Conservation (phyloP, 2,113 vertebrate species). For the Phylloscopus trochiloides region DNA sequence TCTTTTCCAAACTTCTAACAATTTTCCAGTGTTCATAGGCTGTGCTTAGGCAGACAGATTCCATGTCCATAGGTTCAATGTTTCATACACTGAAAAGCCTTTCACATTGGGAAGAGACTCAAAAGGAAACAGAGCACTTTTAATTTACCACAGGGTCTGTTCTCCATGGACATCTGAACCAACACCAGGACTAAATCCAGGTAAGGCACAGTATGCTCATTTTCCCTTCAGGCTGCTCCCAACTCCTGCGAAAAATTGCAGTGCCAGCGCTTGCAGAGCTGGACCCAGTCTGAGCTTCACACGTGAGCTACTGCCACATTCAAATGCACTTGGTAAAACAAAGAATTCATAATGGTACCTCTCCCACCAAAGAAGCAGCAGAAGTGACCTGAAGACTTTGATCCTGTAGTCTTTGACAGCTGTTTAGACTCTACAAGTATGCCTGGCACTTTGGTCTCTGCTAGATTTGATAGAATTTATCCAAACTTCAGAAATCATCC, state of each 20-base stretch:
- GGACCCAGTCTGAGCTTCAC: not conserved
- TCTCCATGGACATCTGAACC: not conserved
- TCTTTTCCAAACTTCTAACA: not conserved
- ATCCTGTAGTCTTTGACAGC: not conserved
- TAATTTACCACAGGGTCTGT: not conserved
- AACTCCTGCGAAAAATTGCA: not conserved
- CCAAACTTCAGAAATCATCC: conserved; percentile 17
- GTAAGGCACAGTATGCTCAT: not conserved
- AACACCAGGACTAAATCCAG: not conserved
- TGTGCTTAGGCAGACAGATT: not conserved
- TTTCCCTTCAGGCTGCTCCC: not conserved
- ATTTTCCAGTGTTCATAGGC: not conserved
- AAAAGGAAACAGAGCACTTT: not conserved
- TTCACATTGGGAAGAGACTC: not conserved
- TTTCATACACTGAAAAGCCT: not conserved
- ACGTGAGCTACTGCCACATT: not conserved
- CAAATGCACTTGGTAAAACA: not conserved
- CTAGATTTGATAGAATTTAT: conserved; percentile 16
- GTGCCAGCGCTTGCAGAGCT: not conserved
- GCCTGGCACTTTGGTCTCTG: not conserved
- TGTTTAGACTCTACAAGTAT: not conserved
- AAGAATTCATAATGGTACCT: not conserved
- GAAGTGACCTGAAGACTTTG: not conserved
- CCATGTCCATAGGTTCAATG: accelerated
- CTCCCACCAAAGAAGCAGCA: not conserved